These are phyloP conservation scores for Allobates femoralis DNA, from an alignment of 2,797 vertebrate species.

Conservation along the genomic window DNA sequence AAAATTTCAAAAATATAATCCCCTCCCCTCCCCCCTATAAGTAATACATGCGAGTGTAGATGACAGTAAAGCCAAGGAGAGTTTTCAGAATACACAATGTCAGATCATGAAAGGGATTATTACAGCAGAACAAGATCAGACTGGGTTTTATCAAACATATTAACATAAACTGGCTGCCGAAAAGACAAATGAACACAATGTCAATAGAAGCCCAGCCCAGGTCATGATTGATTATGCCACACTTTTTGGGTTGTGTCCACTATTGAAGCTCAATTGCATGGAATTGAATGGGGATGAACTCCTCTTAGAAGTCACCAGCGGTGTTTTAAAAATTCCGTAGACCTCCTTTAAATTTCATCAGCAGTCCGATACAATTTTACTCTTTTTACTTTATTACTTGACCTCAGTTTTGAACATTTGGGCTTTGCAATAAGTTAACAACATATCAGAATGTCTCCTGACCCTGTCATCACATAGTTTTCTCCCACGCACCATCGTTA, in stretches of 20 bases:
- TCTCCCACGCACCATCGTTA: not conserved
- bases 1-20: too few relatives aligned
- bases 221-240: not conserved
- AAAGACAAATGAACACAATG: too few relatives aligned
- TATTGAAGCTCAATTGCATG: too few relatives aligned
- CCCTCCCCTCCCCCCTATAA: too few relatives aligned
- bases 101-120: too few relatives aligned
- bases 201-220: too few relatives aligned
- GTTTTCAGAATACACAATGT: too few relatives aligned
- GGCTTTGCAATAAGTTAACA: not conserved
- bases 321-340: not conserved
- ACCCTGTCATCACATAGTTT: not conserved
- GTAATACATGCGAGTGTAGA: too few relatives aligned
- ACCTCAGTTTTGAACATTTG: not conserved
- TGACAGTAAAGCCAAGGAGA: too few relatives aligned
- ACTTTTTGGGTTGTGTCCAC: not conserved
- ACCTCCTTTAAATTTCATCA: not conserved
- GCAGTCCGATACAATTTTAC: not conserved
- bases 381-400: not conserved
- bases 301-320: too few relatives aligned
- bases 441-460: not conserved
- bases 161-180: not conserved
- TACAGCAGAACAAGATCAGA: not conserved
- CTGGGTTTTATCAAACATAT: not conserved
- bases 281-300: too few relatives aligned